Evolutionary conservation across 2,113 vertebrate species (phyloP).

Genomic region (Paradoxurus hermaphroditus): DNA sequence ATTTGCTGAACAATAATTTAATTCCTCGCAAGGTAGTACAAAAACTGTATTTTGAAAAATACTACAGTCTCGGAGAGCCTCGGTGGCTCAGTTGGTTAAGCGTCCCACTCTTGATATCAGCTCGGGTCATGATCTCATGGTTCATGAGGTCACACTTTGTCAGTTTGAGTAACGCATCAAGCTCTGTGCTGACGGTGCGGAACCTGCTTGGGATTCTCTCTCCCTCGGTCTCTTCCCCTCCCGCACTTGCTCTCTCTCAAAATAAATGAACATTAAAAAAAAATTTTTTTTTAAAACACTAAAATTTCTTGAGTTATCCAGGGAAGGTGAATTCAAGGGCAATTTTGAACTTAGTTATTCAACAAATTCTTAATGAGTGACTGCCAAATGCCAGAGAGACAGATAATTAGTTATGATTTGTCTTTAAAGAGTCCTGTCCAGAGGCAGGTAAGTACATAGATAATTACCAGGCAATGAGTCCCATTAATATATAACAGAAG

Average conservation of each 20-base stretch:
- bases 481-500: not conserved
- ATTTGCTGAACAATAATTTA: not conserved
- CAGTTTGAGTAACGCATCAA: too few relatives aligned
- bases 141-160: too few relatives aligned
- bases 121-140: too few relatives aligned
- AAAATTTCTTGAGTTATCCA: not conserved
- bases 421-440: conserved; percentile 29
- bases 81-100: too few relatives aligned
- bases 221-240: too few relatives aligned
- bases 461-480: conserved; percentile 23
- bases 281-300: not conserved
- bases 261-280: too few relatives aligned
- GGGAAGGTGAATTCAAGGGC: not conserved
- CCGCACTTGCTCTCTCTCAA: too few relatives aligned
- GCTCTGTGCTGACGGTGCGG: too few relatives aligned
- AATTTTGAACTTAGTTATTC: conserved; percentile 30
- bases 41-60: not conserved
- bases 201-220: too few relatives aligned
- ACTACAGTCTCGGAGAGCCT: not conserved
- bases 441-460: conserved; percentile 23
- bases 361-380: conserved; percentile 15
- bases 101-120: too few relatives aligned
- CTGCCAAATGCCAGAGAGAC: conserved; percentile 18
- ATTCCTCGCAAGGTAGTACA: not conserved
- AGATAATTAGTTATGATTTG: conserved; percentile 33